Base-by-base conservation (phyloP, 2,113 vertebrate genomes). In the Alexandromys fortis region DNA sequence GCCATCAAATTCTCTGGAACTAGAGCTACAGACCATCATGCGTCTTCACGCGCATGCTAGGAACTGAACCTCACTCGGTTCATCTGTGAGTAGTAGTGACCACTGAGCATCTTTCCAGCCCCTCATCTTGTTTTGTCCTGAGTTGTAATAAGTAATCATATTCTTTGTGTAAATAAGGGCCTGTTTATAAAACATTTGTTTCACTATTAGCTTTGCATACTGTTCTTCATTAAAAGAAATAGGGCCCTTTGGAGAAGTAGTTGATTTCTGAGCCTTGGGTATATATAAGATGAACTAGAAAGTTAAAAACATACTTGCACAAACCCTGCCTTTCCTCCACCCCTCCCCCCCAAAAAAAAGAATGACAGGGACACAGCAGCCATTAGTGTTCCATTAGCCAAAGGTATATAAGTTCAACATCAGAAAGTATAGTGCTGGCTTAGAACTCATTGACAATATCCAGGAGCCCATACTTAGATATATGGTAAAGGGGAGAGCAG, bases 91-190 rank as follows among this genome's bases (percentile, higher is more conserved):
- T 42, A 14, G 16, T 30, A 38, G 26, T 19, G 42, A 4, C 16
- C 26, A 42, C 13, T 63, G 58, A 63, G 58, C 58, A 19, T 63
- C 58, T 30, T 28, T 83, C 81, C 14, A 83, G 58, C 2, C 13
- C 4, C 55, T 61, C 14, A 61, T 16, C 55, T 13, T 42, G 42
- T 42, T 38, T 42, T 28, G 9, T 33, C 75, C 7, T 82, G 24
- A 65, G 73, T n/a, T 91, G 79, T 7, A 35, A 77, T 24, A 89
- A 42, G 87, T 72, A 83, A 95, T 94, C 45, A 88, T 22, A 77
- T 47, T 82, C 89, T 52, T 28, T 89, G 28, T 9, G 73, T 42
- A 89, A 77, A 68, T 86, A 68, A 86, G n/a, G 2, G 22, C 65
- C 30, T 75, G 5, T 63, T 45, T 24, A 9, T 72, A 14, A n/a